These are phyloP conservation scores for Ardeotis arabs DNA, from an alignment of 2,113 vertebrate genomes.

Conservation along the genomic window DNA sequence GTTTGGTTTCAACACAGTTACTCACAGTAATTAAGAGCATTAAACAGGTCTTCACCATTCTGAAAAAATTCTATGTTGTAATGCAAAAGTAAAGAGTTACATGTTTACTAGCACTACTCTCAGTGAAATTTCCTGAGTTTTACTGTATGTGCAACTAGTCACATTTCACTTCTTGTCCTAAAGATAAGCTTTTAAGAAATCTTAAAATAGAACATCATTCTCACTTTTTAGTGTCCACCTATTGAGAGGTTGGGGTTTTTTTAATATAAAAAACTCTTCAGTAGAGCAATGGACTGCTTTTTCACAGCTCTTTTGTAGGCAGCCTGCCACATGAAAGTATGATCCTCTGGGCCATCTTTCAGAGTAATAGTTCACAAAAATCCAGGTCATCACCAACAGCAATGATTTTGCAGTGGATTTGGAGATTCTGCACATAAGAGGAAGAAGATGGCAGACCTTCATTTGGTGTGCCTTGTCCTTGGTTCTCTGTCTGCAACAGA, in stretches of 20 bases:
- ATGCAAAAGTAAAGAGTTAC: background rate
- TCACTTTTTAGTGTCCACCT: background rate
- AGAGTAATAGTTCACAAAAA: background rate
- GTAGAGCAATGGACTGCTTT: background rate
- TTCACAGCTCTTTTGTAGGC: background rate
- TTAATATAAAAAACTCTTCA: background rate
- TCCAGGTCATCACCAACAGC: conserved; percentile 2
- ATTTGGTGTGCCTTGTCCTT: background rate
- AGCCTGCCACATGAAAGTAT: background rate
- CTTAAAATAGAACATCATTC: conserved; percentile 24
- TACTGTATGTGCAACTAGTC: background rate
- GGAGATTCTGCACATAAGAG: background rate
- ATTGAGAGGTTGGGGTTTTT: background rate
- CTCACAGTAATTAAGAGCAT: background rate
- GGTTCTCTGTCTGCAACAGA: background rate
- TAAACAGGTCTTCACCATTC: conserved; percentile 13
- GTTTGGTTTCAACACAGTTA: background rate
- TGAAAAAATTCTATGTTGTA: background rate
- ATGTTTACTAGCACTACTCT: background rate
- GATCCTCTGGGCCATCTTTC: background rate
- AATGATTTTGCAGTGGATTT: background rate
- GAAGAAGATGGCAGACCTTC: background rate
- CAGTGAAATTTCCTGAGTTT: conserved; percentile 1
- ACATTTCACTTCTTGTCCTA: background rate
- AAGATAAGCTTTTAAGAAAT: background rate